phyloP scores from a whole-genome alignment of 2,888 invertebrate genomes.

The Drosophila longiperda region DNA sequence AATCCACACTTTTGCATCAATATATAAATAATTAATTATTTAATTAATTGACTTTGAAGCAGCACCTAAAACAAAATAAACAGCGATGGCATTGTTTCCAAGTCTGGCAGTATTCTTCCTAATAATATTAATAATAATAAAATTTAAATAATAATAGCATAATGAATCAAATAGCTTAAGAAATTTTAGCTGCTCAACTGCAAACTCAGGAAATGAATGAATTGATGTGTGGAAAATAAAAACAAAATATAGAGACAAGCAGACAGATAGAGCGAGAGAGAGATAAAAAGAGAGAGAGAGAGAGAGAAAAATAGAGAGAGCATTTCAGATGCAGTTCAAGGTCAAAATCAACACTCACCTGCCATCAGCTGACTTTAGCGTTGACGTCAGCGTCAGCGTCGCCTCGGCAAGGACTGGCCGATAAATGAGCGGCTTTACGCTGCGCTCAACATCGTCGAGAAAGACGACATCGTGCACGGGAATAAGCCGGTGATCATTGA shows the following conservation, averaged over 20 bases:
- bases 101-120: not conserved
- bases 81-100: not conserved
- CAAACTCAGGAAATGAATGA: not conserved
- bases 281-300: not conserved
- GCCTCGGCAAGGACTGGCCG: constrained; percentile 70
- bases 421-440: constrained; percentile 81
- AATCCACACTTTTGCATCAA: not conserved
- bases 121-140: not conserved
- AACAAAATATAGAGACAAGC: not conserved
- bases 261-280: not conserved
- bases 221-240: not conserved
- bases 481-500: constrained; percentile 76
- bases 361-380: constrained; percentile 25
- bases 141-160: not conserved
- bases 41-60: not conserved
- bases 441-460: constrained; percentile 77
- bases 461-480: constrained; percentile 83
- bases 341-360: constrained; percentile 62
- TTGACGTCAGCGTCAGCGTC: constrained; percentile 19
- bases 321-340: constrained; percentile 55
- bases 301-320: constrained; percentile 1
- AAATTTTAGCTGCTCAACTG: not conserved
- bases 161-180: not conserved
- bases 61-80: not conserved
- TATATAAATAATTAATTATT: constrained; percentile 7